Evolutionary conservation across 2,888 invertebrate species (phyloP).

Genomic region (Sepiola atlantica): DNA sequence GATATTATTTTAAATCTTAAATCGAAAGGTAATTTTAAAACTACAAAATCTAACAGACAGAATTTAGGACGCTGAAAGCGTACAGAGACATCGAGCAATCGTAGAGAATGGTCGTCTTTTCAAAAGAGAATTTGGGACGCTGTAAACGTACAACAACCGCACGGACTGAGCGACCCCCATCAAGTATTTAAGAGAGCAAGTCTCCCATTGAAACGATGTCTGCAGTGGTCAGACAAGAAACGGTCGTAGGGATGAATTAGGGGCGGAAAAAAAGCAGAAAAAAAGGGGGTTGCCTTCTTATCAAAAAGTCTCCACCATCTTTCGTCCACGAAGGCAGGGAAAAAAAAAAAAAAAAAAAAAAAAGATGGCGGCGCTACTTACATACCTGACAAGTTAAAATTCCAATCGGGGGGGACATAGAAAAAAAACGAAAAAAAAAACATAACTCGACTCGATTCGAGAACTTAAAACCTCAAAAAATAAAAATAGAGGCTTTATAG

Average conservation of each 20-base stretch:
- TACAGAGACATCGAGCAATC: too few species aligned
- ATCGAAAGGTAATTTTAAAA: too few species aligned
- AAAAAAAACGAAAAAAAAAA: neutral
- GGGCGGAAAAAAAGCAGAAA: neutral
- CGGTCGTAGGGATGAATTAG: neutral
- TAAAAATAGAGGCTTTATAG: neutral
- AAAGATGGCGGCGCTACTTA: neutral
- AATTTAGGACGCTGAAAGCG: too few species aligned
- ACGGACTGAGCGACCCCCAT: neutral
- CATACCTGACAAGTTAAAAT: constrained; percentile 32
- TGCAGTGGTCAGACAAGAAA: neutral
- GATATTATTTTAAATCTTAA: too few species aligned
- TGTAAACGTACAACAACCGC: neutral
- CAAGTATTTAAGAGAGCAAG: neutral
- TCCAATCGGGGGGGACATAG: neutral
- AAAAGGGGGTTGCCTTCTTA: neutral
- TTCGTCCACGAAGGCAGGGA: neutral
- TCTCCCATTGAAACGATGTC: neutral
- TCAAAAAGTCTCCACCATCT: neutral
- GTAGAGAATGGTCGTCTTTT: too few species aligned
- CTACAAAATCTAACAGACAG: too few species aligned
- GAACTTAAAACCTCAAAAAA: neutral
- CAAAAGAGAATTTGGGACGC: neutral
- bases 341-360: neutral
- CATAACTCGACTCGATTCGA: neutral